These are phyloP conservation scores for Picathartes gymnocephalus DNA, from an alignment of 2,113 vertebrate genomes.

Conservation along the genomic window DNA sequence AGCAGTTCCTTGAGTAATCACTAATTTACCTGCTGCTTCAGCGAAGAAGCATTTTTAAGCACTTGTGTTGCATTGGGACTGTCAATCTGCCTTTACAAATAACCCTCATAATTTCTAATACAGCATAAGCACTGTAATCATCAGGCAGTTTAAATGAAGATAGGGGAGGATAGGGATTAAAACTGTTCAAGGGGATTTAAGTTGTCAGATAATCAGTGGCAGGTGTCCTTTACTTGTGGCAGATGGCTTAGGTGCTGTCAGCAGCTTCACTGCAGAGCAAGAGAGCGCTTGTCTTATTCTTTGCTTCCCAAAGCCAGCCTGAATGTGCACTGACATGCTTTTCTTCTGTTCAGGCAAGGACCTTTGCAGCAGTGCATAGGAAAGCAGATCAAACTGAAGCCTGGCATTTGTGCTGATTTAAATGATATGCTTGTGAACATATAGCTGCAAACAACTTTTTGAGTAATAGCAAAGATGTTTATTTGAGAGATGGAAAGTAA, in stretches of 20 bases:
- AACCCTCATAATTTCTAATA: not conserved
- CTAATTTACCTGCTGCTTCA: not conserved
- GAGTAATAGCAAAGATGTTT: not conserved
- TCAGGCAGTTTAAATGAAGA: not conserved
- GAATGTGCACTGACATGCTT: not conserved
- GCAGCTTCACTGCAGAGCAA: not conserved
- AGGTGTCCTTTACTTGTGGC: conserved; percentile 20
- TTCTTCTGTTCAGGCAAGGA: not conserved
- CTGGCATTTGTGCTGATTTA: not conserved
- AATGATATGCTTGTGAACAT: not conserved
- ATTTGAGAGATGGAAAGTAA: not conserved
- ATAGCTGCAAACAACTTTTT: not conserved
- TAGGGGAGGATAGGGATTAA: not conserved
- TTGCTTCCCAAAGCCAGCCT: not conserved
- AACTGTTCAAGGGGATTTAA: not conserved
- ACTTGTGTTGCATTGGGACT: not conserved
- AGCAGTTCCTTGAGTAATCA: not conserved
- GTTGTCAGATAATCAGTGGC: not conserved
- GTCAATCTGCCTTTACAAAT: not conserved
- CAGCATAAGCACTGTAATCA: not conserved
- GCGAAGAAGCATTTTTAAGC: not conserved
- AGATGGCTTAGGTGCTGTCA: not conserved
- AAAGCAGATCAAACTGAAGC: not conserved
- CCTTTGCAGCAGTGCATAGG: not conserved
- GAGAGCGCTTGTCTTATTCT: not conserved